A percentile compares a stretch with the other conserved stretches of the same genome.
These are phyloP conservation scores for Archegozetes longisetosus DNA, from an alignment of 1,140 invertebrate genomes.

Conservation along the genomic window DNA sequence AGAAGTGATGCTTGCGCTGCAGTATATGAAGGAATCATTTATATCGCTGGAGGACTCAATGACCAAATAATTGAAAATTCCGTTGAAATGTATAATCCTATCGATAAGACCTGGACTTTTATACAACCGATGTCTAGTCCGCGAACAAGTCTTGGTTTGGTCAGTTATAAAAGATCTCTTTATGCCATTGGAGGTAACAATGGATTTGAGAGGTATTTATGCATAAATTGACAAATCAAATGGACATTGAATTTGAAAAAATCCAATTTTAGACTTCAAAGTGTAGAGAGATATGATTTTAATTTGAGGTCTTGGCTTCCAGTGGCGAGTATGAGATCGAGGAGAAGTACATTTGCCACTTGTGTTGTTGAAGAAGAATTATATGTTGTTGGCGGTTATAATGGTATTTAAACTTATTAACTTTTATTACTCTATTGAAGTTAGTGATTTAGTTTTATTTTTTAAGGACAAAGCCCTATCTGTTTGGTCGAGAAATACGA, in stretches of 20 bases:
- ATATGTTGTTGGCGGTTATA: constrained; percentile 16
- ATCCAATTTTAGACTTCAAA: constrained; percentile 8
- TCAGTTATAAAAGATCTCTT: constrained; percentile 45
- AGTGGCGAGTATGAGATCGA: constrained; percentile 11
- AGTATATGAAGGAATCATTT: constrained; percentile 39
- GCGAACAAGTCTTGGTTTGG: constrained; percentile 55
- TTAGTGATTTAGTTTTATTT: not conserved
- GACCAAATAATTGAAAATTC: constrained; percentile 32
- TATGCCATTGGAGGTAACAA: constrained; percentile 61
- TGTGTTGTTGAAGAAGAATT: constrained; percentile 19
- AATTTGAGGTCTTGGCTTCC: constrained; percentile 15
- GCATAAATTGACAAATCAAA: not conserved
- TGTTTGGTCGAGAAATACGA: constrained; percentile 6
- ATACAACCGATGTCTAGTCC: constrained; percentile 56
- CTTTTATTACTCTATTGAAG: not conserved
- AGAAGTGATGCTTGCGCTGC: constrained; percentile 53
- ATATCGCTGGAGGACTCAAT: constrained; percentile 44
- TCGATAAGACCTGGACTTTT: constrained; percentile 43
- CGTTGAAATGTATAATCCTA: constrained; percentile 29
- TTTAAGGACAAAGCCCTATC: not conserved
- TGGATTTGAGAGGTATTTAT: constrained; percentile 39
- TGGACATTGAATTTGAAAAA: not conserved
- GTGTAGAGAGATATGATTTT: constrained; percentile 19
- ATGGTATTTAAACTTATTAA: constrained; percentile 8
- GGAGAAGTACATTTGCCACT: constrained; percentile 18